phyloP scores from a whole-genome alignment of 1,140 invertebrate genomes.

The Lysiphlebus fabarum region DNA sequence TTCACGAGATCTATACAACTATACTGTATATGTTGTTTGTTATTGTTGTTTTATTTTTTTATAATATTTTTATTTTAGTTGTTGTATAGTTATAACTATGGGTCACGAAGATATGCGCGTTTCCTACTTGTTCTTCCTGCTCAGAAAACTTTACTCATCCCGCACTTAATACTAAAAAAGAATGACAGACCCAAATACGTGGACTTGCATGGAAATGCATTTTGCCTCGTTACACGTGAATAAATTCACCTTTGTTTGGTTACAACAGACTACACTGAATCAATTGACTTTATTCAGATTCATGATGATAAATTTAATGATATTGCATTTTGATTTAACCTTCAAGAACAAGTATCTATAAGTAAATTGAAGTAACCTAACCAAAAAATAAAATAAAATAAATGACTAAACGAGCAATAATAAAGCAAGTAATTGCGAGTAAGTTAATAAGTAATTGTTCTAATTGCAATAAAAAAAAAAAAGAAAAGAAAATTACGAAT shows the following conservation, averaged over 20 bases:
- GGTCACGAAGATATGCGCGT: not conserved
- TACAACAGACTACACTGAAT: conserved; percentile 1
- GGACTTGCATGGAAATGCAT: conserved; percentile 20
- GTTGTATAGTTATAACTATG: not conserved
- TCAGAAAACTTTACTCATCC: not conserved
- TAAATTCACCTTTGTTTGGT: conserved; percentile 17
- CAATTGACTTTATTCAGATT: conserved; percentile 11
- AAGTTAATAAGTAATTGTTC: too few species aligned
- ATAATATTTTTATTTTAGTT: not conserved
- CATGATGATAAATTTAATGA: conserved; percentile 1
- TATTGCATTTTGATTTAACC: not conserved
- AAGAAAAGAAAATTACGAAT: too few species aligned
- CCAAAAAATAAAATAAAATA: too few species aligned
- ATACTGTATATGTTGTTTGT: not conserved
- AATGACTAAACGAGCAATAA: too few species aligned
- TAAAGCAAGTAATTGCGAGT: too few species aligned
- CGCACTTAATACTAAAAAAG: not conserved
- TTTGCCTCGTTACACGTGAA: conserved; percentile 20
- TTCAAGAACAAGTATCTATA: too few species aligned
- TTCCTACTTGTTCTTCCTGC: conserved; percentile 10
- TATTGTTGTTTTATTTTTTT: not conserved
- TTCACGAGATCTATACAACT: too few species aligned
- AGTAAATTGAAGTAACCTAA: too few species aligned
- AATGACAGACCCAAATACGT: conserved; percentile 23
- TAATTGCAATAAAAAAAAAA: too few species aligned